Percentiles rank a stretch among this genome's conserved stretches.
Conservation (phyloP, 2,888 invertebrate genomes). For the Brachypalpus laphriformis region DNA sequence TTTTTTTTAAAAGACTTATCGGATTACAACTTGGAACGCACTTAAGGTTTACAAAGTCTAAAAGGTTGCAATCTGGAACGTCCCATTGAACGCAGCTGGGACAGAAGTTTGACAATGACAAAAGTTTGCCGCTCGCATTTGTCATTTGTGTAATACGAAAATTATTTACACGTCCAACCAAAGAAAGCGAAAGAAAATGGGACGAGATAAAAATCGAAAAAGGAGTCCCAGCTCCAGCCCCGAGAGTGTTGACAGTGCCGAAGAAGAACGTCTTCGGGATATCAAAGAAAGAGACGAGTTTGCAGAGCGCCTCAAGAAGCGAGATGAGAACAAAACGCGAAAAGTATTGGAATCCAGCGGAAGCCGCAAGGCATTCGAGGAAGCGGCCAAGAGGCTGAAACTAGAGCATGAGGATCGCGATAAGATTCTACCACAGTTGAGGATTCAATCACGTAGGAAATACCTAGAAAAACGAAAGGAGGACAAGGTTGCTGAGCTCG, state of each 20-base stretch:
- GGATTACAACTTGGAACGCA: too few species aligned
- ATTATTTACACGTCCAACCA: background rate
- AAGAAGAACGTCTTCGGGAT: conserved; percentile 92
- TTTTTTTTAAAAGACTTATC: too few species aligned
- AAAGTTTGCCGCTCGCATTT: background rate
- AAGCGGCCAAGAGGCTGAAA: conserved; percentile 95
- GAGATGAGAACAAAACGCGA: conserved; percentile 94
- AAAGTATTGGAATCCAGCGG: conserved; percentile 88
- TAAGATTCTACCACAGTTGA: conserved; percentile 92
- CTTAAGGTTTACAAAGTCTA: too few species aligned
- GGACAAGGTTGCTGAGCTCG: conserved; percentile 97
- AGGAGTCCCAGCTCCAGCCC: conserved; percentile 77
- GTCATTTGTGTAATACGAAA: background rate
- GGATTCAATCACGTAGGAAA: conserved; percentile 95
- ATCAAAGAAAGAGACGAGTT: conserved; percentile 97
- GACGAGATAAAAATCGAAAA: conserved; percentile 77
- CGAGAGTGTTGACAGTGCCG: conserved; percentile 87
- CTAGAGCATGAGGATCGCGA: conserved; percentile 93
- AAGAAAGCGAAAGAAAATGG: conserved; percentile 74
- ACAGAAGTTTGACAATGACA: background rate
- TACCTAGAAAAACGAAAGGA: conserved; percentile 98
- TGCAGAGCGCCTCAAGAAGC: conserved; percentile 92
- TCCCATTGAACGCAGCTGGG: background rate
- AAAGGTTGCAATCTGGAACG: too few species aligned
- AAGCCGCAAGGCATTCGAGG: conserved; percentile 89